Conservation (phyloP, 2,888 invertebrate species). For the Melanostoma mellinum region DNA sequence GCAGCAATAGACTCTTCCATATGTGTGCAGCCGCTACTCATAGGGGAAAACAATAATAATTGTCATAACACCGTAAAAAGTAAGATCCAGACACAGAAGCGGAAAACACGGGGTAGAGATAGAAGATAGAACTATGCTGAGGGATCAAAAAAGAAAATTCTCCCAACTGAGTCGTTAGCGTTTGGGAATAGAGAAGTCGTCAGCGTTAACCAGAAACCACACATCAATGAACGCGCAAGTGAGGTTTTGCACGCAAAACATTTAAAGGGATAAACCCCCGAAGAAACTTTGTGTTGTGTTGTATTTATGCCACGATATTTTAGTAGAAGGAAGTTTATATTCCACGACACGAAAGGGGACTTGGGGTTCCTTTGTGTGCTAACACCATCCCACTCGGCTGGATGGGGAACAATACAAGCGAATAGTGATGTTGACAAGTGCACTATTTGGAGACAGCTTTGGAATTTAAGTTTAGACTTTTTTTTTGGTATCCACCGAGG, state of each 20-base stretch:
- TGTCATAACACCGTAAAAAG: constrained; percentile 61
- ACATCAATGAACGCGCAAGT: constrained; percentile 61
- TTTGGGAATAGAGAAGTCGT: constrained; percentile 58
- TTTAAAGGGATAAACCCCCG: constrained; percentile 16
- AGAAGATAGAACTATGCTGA: constrained; percentile 4
- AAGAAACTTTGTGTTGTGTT: constrained; percentile 13
- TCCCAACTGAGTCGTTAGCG: constrained; percentile 58
- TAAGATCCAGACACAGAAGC: neutral
- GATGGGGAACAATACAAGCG: constrained; percentile 61
- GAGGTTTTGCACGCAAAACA: constrained; percentile 64
- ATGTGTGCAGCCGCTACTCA: constrained; percentile 7
- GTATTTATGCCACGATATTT: neutral
- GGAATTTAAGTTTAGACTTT: constrained; percentile 39
- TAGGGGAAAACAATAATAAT: constrained; percentile 68
- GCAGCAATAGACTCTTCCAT: constrained; percentile 15
- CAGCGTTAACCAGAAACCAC: constrained; percentile 64
- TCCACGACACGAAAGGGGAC: constrained; percentile 27
- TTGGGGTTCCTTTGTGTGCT: constrained; percentile 38
- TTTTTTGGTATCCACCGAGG: constrained; percentile 14
- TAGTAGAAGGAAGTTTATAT: constrained; percentile 47
- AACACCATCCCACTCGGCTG: constrained; percentile 33
- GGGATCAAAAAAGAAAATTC: constrained; percentile 45
- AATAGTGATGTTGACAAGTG: constrained; percentile 71
- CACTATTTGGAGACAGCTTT: constrained; percentile 71
- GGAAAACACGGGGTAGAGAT: constrained; percentile 2